Evolutionary conservation across 2,888 invertebrate species (phyloP), one percentile per base, ranked within the genome.

Genomic region (Plemyria rubiginata): DNA sequence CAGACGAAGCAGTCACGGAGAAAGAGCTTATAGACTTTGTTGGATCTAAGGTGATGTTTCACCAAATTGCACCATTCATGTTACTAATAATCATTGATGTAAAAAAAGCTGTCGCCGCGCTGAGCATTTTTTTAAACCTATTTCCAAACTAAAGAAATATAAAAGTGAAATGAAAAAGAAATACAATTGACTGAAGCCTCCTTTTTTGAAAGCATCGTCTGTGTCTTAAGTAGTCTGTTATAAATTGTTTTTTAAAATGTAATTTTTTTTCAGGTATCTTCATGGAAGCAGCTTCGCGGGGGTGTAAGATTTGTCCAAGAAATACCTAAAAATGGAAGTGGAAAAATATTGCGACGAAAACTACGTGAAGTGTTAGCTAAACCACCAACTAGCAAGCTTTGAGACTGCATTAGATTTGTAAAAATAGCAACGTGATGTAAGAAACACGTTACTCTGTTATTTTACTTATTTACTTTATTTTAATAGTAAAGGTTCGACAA

Each of bases 241-340:
- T 22, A 22, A n/a, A n/a, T 12, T 40, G 11, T 40, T 4, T 40
- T 12, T 40, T 4, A 0, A 43, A 15, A 15, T 8, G 16, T 11
- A 16, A 16, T 5, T 48, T 46, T 73, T n/a, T 70, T 72, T 29
- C 73, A 89, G 88, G 84, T 88, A 52, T 96, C 96, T 0, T 92
- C 94, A 11, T 95, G 95, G 79, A 97, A 97, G 83, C 93, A 93
- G 73, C 86, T 97, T 40, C 93, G 95, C 59, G 97, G 96, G 7
- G 96, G 96, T 12, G 95, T 96, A 15, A 85, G 89, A 72, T 96
- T 97, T 81, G 78, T 96, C 0, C 87, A 94, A n/a, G 93, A 93
- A 66, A 95, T 97, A 78, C 96, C 97, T 38, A 96, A 95, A 85
- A 96, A 94, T 71, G 88, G 94, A 0, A 95, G 95, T 69, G 96